Evolutionary conservation across 2,797 vertebrate genomes (phyloP).

Genomic region (Sandelia bainsii): DNA sequence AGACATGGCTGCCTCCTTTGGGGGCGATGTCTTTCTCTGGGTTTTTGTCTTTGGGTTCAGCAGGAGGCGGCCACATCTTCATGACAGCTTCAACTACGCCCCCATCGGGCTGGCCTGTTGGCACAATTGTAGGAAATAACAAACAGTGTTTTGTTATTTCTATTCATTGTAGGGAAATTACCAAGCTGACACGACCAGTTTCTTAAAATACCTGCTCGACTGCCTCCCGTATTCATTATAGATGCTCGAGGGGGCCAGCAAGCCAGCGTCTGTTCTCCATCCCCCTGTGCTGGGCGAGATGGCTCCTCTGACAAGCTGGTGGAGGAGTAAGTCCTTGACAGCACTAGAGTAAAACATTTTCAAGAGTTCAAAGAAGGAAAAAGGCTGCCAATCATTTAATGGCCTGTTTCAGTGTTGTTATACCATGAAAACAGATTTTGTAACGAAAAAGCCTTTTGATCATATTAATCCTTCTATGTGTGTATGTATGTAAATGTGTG

Average conservation of each 20-base stretch:
- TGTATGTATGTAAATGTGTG: conserved; percentile 11
- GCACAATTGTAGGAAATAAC: background rate
- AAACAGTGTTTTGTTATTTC: background rate
- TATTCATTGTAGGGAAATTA: background rate
- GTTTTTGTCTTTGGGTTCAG: conserved; percentile 64
- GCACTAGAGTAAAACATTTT: conserved; percentile 42
- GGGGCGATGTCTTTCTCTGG: conserved; percentile 29
- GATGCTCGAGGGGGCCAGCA: conserved; percentile 85
- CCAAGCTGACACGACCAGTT: accelerated
- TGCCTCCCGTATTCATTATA: conserved; percentile 53
- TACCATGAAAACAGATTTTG: conserved; percentile 26
- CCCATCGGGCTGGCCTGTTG: conserved; percentile 38
- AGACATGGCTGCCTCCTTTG: conserved; percentile 7
- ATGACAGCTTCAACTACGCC: conserved; percentile 76
- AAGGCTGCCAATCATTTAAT: background rate
- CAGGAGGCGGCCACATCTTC: conserved; percentile 87
- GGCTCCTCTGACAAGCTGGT: conserved; percentile 51
- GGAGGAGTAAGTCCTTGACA: conserved; percentile 36
- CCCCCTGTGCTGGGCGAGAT: conserved; percentile 38
- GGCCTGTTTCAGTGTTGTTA: conserved; percentile 20
- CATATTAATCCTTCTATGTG: conserved; percentile 34
- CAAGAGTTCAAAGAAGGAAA: conserved; percentile 22
- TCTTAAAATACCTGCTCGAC: conserved; percentile 65
- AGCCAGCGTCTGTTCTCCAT: conserved; percentile 72
- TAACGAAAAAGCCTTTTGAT: conserved; percentile 47